These are phyloP conservation scores for Chaetophractus vellerosus DNA, from an alignment of 2,797 vertebrate genomes.

Conservation along the genomic window DNA sequence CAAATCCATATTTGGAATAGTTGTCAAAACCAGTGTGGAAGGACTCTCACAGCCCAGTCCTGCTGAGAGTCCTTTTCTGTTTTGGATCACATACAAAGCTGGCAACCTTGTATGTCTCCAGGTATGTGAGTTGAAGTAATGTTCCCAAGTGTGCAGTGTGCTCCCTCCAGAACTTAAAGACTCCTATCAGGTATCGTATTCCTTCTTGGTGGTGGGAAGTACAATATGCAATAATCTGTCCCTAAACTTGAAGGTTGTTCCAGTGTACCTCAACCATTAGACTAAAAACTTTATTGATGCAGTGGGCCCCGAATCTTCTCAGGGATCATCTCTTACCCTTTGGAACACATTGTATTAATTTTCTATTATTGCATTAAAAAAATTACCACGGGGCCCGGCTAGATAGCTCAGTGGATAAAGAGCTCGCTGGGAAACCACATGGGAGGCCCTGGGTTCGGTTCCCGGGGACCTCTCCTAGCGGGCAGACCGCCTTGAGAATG, in stretches of 20 bases:
- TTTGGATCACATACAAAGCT: background rate
- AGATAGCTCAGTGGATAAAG: too few relatives aligned
- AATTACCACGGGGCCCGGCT: background rate
- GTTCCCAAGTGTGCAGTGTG: background rate
- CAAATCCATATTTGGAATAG: background rate
- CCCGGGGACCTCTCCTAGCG: too few relatives aligned
- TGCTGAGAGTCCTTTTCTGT: background rate
- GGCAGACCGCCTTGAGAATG: too few relatives aligned
- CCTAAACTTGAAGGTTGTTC: background rate
- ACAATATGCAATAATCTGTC: background rate
- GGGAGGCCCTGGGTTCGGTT: too few relatives aligned
- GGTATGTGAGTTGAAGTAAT: background rate
- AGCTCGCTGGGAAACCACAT: too few relatives aligned
- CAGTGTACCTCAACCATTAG: background rate
- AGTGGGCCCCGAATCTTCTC: background rate
- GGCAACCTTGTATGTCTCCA: background rate
- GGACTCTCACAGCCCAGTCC: background rate
- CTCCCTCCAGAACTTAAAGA: background rate
- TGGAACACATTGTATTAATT: background rate
- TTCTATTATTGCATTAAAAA: conserved; percentile 14
- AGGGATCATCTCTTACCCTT: background rate
- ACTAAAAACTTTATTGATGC: background rate
- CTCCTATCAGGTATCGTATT: background rate
- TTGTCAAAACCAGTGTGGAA: background rate
- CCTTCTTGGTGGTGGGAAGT: background rate